Conservation (phyloP, 2,797 vertebrate species). For the Eleutherodactylus coqui region DNA sequence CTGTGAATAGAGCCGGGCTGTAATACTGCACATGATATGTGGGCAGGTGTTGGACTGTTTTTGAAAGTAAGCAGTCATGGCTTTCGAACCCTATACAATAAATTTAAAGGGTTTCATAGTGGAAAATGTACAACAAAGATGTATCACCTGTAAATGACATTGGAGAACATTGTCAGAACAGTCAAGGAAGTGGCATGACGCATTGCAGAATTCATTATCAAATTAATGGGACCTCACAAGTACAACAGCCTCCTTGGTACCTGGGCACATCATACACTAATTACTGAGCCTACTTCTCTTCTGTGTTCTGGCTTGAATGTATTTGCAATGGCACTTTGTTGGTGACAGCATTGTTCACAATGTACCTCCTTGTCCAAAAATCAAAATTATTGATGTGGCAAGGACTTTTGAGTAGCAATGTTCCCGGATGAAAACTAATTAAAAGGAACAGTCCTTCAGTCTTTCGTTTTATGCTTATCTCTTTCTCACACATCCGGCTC, state of each 20-base stretch:
- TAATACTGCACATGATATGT: too few species aligned
- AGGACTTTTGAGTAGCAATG: constrained; percentile 15
- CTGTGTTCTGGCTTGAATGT: neutral
- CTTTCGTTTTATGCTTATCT: constrained; percentile 25
- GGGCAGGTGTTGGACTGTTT: too few species aligned
- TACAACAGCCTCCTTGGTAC: neutral
- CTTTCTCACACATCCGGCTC: neutral
- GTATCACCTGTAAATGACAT: neutral
- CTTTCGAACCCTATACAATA: too few species aligned
- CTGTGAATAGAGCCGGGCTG: too few species aligned
- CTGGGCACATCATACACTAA: neutral
- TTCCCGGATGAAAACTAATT: constrained; percentile 26
- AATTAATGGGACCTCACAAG: constrained; percentile 20
- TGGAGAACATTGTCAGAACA: neutral
- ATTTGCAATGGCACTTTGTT: constrained; percentile 8
- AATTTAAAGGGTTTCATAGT: too few species aligned
- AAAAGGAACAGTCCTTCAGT: constrained; percentile 11
- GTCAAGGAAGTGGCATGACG: neutral
- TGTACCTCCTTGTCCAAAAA: constrained; percentile 1
- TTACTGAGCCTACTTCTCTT: neutral
- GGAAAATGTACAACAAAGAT: neutral
- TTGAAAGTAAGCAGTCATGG: too few species aligned
- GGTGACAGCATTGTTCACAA: constrained; percentile 12
- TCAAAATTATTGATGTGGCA: constrained; percentile 19
- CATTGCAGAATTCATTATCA: neutral